phyloP scores from a whole-genome alignment of 2,888 invertebrate species.

The Oligia latruncula region DNA sequence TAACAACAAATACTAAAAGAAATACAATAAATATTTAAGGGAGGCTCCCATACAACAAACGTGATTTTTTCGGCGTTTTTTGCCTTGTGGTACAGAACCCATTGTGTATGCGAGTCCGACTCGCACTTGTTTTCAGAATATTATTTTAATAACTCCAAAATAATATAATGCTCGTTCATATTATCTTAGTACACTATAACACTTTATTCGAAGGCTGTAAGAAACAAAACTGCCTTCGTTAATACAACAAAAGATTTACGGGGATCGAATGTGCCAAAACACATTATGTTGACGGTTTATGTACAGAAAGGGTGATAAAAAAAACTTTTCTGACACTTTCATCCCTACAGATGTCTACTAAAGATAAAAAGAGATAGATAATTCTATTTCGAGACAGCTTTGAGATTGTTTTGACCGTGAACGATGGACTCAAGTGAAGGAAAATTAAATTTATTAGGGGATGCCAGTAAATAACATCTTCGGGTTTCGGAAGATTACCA shows the following conservation, averaged over 20 bases:
- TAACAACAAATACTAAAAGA: no score
- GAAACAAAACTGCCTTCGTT: slow-evolving; percentile 65
- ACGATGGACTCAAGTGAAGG: slow-evolving; percentile 36
- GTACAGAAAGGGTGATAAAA: slow-evolving; percentile 56
- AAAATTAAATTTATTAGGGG: slow-evolving; percentile 48
- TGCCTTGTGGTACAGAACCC: no score
- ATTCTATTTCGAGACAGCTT: slow-evolving; percentile 43
- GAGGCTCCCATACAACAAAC: no score
- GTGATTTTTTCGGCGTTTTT: no score
- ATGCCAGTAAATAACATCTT: slow-evolving; percentile 37
- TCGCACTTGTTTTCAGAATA: neutral
- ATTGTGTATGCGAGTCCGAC: no score
- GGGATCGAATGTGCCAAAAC: slow-evolving; percentile 66
- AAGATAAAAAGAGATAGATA: slow-evolving; percentile 30
- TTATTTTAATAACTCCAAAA: neutral
- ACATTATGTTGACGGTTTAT: slow-evolving; percentile 64
- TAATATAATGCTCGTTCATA: neutral
- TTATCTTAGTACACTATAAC: slow-evolving; percentile 2
- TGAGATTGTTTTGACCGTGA: slow-evolving; percentile 34
- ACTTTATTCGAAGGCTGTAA: slow-evolving; percentile 45
- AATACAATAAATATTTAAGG: no score
- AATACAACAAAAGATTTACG: slow-evolving; percentile 70
- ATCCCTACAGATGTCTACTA: neutral
- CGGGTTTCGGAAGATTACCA: slow-evolving; percentile 31
- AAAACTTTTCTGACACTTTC: slow-evolving; percentile 49